Evolutionary conservation across 1,140 invertebrate genomes (phyloP), one percentile per base, ranked within the genome.

Genomic region (Drosophila tani): DNA sequence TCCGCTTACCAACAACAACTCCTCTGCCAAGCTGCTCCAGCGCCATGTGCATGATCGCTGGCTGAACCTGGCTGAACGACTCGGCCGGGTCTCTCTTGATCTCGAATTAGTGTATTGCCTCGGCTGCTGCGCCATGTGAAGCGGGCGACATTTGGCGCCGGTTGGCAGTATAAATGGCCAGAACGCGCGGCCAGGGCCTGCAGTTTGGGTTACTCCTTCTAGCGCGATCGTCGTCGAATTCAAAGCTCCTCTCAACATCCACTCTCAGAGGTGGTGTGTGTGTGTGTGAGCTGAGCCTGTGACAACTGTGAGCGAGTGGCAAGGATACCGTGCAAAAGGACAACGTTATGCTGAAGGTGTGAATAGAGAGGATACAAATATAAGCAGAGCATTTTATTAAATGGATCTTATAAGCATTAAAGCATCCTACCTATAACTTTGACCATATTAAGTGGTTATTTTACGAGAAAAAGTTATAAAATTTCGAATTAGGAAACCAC

Each of bases 101-200:
- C 85, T 85, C 81, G 79, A 88, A 88, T 88, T 88, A 90, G 85
- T 90, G 88, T 90, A 85, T 82, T 88, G 85, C 83, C 64, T 15
- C 41, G 60, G 67, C 81, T 69, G 55, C 55, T 35, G 77, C 62
- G 38, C 78, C 88, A 91, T 91, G 88, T 91, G 88, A 91, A 91
- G 84, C 88, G 71, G 88, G 84, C 88, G 88, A 91, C 88, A 91
- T 91, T 91, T 91, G 88, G 60, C 67, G 81, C 75, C 62, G 83
- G 46, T 49, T 70, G 78, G 75, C 77, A 57, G 47, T 91, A 91
- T 91, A 91, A 91, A 91, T 90, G 81, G 85, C 66, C 82, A 88
- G 88, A 91, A 91, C 73, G 55, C 17, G 59, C 46, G 27, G 63
- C 51, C 53, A 75, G 55, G 19, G 60, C 81, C 76, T 85, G 82